Percentiles rank a stretch among this genome's conserved stretches.
These are phyloP conservation scores for Callyntrura sp. DNA, from an alignment of 2,888 invertebrate genomes.

Conservation along the genomic window DNA sequence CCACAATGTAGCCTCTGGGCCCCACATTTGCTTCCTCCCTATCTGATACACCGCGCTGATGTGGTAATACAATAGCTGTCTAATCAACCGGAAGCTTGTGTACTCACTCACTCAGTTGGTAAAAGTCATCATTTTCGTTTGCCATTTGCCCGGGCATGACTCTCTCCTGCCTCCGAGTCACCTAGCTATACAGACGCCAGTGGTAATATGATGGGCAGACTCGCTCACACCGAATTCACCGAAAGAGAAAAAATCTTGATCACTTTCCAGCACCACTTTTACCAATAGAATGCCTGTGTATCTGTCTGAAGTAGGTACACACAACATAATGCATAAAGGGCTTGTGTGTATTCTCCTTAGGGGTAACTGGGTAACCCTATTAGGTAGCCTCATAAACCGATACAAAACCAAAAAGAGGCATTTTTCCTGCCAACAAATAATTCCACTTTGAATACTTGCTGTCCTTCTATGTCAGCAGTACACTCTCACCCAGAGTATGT, in stretches of 20 bases:
- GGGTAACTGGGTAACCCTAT: too few species aligned
- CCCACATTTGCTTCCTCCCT: neutral
- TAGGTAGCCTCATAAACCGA: too few species aligned
- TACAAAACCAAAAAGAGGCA: too few species aligned
- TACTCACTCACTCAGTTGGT: neutral
- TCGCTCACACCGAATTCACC: neutral
- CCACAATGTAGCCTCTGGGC: slow-evolving; percentile 6
- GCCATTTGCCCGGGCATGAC: neutral
- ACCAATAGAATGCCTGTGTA: too few species aligned
- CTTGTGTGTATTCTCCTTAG: too few species aligned
- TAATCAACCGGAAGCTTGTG: slow-evolving; percentile 66
- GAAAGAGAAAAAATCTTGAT: neutral
- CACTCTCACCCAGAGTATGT: too few species aligned
- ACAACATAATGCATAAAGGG: too few species aligned
- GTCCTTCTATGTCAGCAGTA: too few species aligned
- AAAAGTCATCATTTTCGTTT: neutral
- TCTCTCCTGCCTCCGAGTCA: neutral
- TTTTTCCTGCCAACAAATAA: too few species aligned
- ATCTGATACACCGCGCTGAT: neutral
- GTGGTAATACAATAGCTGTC: slow-evolving; percentile 50
- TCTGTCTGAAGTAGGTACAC: too few species aligned
- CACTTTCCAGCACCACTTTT: neutral
- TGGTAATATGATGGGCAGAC: slow-evolving; percentile 13
- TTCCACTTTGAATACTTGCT: too few species aligned
- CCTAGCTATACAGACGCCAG: neutral